phyloP scores from a whole-genome alignment of 2,113 vertebrate species.

The Ophiodon elongatus region DNA sequence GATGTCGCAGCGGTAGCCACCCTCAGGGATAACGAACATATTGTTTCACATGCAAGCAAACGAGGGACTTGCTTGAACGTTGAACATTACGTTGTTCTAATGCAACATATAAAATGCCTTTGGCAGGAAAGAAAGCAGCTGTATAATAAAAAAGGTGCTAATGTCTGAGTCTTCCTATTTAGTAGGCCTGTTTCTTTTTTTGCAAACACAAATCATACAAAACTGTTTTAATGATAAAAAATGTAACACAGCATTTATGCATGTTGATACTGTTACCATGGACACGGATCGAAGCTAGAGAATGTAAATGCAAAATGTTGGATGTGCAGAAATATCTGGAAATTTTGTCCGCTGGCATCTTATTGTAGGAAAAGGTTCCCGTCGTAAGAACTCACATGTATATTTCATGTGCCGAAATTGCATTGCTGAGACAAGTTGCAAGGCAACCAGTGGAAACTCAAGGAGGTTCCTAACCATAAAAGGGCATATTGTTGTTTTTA shows the following conservation, averaged over 20 bases:
- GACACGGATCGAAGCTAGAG: not conserved
- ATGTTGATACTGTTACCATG: not conserved
- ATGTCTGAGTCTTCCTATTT: not conserved
- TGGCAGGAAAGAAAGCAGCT: constrained; percentile 7
- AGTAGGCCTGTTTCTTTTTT: not conserved
- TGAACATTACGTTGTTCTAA: constrained; percentile 57
- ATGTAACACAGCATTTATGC: not conserved
- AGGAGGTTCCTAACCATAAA: too few species aligned
- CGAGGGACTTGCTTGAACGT: constrained; percentile 45
- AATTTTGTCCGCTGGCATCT: not conserved
- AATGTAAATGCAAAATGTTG: not conserved
- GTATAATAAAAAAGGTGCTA: not conserved
- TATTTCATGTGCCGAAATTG: not conserved
- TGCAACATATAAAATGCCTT: constrained; percentile 40
- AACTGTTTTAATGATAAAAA: not conserved
- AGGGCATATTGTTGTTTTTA: too few species aligned
- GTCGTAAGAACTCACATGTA: not conserved
- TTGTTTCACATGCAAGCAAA: constrained; percentile 67
- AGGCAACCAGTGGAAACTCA: not conserved
- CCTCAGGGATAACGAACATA: constrained; percentile 65
- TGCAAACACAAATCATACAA: not conserved
- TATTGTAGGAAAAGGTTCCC: not conserved
- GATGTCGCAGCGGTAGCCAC: constrained; percentile 56
- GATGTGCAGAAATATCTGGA: not conserved
- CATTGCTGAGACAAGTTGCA: not conserved